These are phyloP conservation scores for Lagorchestes hirsutus DNA, from an alignment of 2,797 vertebrate genomes.

Conservation along the genomic window DNA sequence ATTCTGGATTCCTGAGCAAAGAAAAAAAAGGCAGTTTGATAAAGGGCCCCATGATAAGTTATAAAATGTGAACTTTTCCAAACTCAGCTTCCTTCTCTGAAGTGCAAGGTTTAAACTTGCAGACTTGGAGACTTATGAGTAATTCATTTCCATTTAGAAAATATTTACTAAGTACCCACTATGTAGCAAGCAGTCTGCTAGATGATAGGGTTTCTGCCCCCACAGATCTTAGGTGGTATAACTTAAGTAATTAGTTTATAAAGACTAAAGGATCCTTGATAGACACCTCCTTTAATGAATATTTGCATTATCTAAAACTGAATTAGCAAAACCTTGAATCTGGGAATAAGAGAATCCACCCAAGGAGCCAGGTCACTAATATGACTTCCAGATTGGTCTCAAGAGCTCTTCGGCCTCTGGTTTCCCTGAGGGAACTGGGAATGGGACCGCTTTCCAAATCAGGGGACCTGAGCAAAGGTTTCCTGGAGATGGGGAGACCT, in stretches of 20 bases:
- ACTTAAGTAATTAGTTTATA: background rate
- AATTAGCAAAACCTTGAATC: background rate
- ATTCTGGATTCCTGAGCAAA: background rate
- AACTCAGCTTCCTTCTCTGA: constrained; percentile 9
- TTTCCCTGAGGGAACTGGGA: background rate
- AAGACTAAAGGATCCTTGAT: background rate
- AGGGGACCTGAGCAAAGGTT: background rate
- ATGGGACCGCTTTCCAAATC: background rate
- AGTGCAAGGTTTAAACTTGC: background rate
- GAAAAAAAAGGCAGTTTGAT: background rate
- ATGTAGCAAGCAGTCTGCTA: background rate
- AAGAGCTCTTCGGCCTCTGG: background rate
- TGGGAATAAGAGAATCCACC: background rate
- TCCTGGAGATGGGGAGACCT: background rate
- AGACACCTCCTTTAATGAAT: background rate
- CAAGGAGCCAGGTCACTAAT: background rate
- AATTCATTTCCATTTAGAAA: background rate
- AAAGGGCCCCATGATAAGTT: constrained; percentile 12
- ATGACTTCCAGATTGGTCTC: background rate
- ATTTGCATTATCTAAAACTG: background rate
- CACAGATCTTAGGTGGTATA: background rate
- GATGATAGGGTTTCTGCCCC: background rate
- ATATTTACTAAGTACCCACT: background rate
- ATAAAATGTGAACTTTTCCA: constrained; percentile 13
- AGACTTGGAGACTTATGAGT: background rate